Base-by-base conservation (phyloP, 2,888 invertebrate species). In the Caenorhabditis uteleia region DNA sequence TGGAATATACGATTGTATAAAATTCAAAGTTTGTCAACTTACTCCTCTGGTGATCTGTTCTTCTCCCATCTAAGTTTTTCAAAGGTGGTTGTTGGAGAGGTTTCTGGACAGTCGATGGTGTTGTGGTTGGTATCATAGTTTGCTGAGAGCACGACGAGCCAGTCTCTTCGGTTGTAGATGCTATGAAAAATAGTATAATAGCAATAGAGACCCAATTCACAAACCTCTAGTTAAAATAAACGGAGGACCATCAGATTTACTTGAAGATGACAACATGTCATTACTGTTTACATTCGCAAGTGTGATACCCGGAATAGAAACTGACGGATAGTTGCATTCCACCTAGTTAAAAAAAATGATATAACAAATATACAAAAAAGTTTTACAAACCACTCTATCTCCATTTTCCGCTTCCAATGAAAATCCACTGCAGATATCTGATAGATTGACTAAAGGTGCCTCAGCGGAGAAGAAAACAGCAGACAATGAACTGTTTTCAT, bases 341-440 rank as follows among this genome's bases (percentile, higher is more conserved):
- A n/a, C n/a, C n/a, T n/a, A n/a, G n/a, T n/a, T n/a, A n/a, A n/a
- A n/a, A n/a, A n/a, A n/a, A n/a, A n/a, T n/a, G n/a, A n/a, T n/a
- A n/a, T n/a, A n/a, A n/a, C n/a, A n/a, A n/a, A n/a, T n/a, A n/a
- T n/a, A 34, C 16, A 42, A 43, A 31, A 25, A 12, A 45, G 20
- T 44, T 26, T 14, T 25, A 18, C 6, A 27, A 29, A 18, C 12
- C 5, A 27, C 26, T 44, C 26, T 8, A 4, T 34, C 8, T 5
- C n/a, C n/a, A 26, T 38, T 27, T 6, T 40, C 31, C 5, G 38
- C 45, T 5, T 79, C 77, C 8, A 77, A 34, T n/a, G 80, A 78
- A 31, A 93, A 93, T 51, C 91, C 90, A 84, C 92, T 92, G 91
- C 10, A 83, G 39, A 83, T 82, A 40, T 83, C 83, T 12, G 78